These are phyloP conservation scores for Thereuonema tuberculata DNA, from an alignment of 1,140 invertebrate species.

Conservation along the genomic window DNA sequence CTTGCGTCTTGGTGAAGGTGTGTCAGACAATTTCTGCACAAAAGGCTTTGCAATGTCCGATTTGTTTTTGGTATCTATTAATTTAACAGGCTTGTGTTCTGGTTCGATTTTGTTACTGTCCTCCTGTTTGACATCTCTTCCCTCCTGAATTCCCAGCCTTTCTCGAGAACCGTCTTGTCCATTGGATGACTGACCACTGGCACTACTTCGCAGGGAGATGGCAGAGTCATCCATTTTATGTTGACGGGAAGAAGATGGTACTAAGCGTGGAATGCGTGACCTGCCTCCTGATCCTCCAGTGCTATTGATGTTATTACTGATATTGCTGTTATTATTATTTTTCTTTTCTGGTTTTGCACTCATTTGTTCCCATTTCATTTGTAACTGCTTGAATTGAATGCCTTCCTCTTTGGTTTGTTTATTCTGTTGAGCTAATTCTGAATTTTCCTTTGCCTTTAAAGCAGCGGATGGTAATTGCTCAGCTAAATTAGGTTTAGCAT, in stretches of 20 bases:
- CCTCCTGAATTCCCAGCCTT: slow-evolving; percentile 17
- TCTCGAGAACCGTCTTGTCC: neutral
- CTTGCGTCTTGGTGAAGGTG: too few relatives aligned
- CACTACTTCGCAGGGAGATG: neutral
- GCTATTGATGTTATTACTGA: neutral
- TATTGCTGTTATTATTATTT: neutral
- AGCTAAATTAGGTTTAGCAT: neutral
- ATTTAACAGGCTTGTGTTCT: too few relatives aligned
- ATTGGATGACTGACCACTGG: neutral
- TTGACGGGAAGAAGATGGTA: neutral
- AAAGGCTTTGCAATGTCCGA: too few relatives aligned
- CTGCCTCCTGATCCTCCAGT: neutral
- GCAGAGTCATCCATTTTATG: neutral
- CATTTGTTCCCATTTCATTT: slow-evolving; percentile 74
- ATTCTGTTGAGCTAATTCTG: slow-evolving; percentile 29
- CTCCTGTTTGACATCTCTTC: too few relatives aligned
- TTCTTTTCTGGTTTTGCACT: neutral
- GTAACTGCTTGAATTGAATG: slow-evolving; percentile 50
- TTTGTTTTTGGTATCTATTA: too few relatives aligned
- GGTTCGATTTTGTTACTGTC: too few relatives aligned
- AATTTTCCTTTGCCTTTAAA: neutral
- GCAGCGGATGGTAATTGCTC: neutral
- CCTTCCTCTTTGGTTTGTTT: neutral
- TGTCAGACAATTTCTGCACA: too few relatives aligned
- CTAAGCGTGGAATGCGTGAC: neutral